phyloP scores from a whole-genome alignment of 2,888 invertebrate species.

The Ichneumon xanthorius region DNA sequence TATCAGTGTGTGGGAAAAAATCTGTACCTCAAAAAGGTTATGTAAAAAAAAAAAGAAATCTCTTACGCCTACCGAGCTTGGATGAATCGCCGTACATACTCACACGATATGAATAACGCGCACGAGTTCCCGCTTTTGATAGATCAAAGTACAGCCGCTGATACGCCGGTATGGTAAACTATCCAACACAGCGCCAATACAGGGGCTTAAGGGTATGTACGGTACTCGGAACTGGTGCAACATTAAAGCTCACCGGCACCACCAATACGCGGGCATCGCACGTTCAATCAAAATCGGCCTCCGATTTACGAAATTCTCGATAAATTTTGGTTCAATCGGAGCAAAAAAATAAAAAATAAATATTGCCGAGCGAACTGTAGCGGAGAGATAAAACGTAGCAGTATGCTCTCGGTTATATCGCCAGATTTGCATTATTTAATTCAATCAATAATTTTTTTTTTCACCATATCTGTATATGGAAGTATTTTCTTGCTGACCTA shows the following conservation, averaged over 20 bases:
- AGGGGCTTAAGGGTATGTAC: neutral
- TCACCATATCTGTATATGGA: too few relatives aligned
- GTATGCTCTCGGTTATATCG: too few relatives aligned
- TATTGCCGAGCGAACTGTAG: too few relatives aligned
- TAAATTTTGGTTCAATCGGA: neutral
- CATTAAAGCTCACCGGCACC: conserved; percentile 7
- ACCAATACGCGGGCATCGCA: neutral
- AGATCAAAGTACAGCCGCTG: conserved; percentile 1
- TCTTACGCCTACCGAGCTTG: neutral
- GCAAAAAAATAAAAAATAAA: too few relatives aligned
- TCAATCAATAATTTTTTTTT: too few relatives aligned
- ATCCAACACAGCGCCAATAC: neutral
- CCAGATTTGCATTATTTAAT: too few relatives aligned
- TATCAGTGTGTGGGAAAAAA: too few relatives aligned
- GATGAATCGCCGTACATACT: neutral
- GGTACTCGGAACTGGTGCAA: neutral
- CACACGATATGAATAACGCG: neutral
- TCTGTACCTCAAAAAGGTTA: too few relatives aligned
- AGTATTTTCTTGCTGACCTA: too few relatives aligned
- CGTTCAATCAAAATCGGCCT: neutral
- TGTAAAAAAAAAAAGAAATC: neutral
- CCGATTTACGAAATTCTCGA: neutral
- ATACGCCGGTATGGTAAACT: neutral
- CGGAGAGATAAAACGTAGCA: too few relatives aligned
- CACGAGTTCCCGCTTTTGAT: conserved; percentile 3